Evolutionary conservation across 2,113 vertebrate genomes (phyloP), one percentile per base, ranked within the genome.

Genomic region (Forbesichthys agassizii): DNA sequence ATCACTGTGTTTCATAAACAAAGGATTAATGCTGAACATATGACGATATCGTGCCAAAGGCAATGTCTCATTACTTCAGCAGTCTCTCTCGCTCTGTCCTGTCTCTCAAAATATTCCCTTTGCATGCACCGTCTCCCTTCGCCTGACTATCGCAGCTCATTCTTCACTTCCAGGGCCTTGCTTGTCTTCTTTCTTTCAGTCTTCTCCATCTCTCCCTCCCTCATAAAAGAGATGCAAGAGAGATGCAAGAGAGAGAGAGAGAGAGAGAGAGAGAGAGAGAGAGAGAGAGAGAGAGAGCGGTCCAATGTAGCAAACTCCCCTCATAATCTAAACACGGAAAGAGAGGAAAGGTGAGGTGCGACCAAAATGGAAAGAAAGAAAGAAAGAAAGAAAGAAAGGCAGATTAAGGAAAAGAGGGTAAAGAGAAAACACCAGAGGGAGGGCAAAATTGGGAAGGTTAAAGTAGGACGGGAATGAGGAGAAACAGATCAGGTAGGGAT

Each of bases 1-100:
- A 76, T 84, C 74, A 78, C 48, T 27, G 61, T 74, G 65, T 85
- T 86, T 77, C 78, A 86, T 87, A 88, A 88, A 87, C 85, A 86
- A 71, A 79, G 81, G 77, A 86, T 90, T 82, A 87, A 77, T 70
- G 75, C 66, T 68, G 56, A 85, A 74, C 82, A 83, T 81, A 79
- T 82, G 75, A 84, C 74, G 80, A 78, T 75, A 80, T 72, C 48
- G 77, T 48, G 78, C 73, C 77, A 16, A 66, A 49, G 77, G 78
- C 75, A 71, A 69, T 58, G 73, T 73, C 71, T 65, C 47, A 33
- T 71, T 69, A 58, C 73, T 27, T 46, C 55, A 71, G 20, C 63
- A 42, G 67, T 57, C 49, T 52, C 61, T 42, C 62, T 66, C n/a
- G 11, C 36, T 14, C 58, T 3, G 20, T 56, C n/a, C 16, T 16